These are phyloP conservation scores for Heliconius cydno DNA, from an alignment of 2,888 invertebrate genomes.

Conservation along the genomic window DNA sequence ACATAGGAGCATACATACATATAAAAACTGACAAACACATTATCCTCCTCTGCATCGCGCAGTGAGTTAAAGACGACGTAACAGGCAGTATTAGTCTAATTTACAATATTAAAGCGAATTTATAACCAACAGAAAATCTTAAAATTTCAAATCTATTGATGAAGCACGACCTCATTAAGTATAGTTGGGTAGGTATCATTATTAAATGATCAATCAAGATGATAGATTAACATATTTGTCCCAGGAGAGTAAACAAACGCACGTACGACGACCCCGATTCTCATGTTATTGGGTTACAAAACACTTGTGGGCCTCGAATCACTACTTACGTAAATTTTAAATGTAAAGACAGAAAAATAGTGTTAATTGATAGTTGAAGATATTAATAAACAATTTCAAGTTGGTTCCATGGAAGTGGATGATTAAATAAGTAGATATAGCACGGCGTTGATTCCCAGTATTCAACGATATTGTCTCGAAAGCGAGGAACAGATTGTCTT, in stretches of 20 bases:
- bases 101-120: not conserved
- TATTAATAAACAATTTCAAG: not conserved
- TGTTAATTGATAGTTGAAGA: not conserved
- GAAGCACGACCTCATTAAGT: conserved; percentile 48
- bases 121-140: not conserved
- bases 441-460: no score
- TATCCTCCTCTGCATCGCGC: no score
- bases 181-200: conserved; percentile 36
- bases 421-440: no score
- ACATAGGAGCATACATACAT: no score
- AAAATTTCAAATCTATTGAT: conserved; percentile 21
- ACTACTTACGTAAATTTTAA: conserved; percentile 23
- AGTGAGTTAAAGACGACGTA: no score
- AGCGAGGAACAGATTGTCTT: no score
- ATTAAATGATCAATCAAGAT: conserved; percentile 70
- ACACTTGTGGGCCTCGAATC: conserved; percentile 35
- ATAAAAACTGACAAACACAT: no score
- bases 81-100: not conserved
- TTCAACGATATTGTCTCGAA: no score
- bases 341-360: not conserved
- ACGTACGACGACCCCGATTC: conserved; percentile 59
- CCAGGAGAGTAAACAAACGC: conserved; percentile 50
- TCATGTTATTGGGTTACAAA: conserved; percentile 63
- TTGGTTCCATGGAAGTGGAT: not conserved
- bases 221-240: conserved; percentile 62